phyloP scores from a whole-genome alignment of 1,140 invertebrate genomes.

The Diprion similis region DNA sequence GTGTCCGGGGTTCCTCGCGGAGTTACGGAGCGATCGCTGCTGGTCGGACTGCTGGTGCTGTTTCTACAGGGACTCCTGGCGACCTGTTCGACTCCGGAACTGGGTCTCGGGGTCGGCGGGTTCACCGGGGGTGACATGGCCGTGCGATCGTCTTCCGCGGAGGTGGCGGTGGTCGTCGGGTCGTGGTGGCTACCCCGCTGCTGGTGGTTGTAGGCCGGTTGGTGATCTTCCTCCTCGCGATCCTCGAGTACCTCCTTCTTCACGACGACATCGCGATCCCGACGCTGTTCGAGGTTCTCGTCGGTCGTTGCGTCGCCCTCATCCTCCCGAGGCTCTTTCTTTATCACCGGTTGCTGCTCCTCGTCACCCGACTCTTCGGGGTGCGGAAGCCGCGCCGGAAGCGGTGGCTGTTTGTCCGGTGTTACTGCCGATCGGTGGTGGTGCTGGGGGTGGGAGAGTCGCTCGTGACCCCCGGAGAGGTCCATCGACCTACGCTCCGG shows the following conservation, averaged over 20 bases:
- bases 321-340: constrained; percentile 57
- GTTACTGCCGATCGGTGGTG: constrained; percentile 76
- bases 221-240: constrained; percentile 53
- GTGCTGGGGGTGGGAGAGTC: constrained; percentile 51
- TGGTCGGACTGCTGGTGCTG: constrained; percentile 71
- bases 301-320: constrained; percentile 44
- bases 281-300: constrained; percentile 41
- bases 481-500: constrained; percentile 77
- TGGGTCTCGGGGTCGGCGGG: constrained; percentile 63
- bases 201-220: constrained; percentile 47
- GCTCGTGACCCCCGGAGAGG: constrained; percentile 62
- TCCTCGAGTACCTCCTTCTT: constrained; percentile 59
- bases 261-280: constrained; percentile 46
- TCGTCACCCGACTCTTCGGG: constrained; percentile 58
- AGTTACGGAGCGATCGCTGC: constrained; percentile 76
- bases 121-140: constrained; percentile 62
- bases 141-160: constrained; percentile 46
- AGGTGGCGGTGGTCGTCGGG: constrained; percentile 38
- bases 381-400: constrained; percentile 46
- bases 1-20: constrained; percentile 74
- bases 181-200: constrained; percentile 49
- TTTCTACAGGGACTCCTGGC: constrained; percentile 67
- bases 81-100: constrained; percentile 47
- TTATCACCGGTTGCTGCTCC: constrained; percentile 49
- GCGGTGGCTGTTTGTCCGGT: constrained; percentile 70